Evolutionary conservation across 37 sponge, comb jelly and placozoan genomes (phyloP).

Genomic region (Petrosia ficiformis): DNA sequence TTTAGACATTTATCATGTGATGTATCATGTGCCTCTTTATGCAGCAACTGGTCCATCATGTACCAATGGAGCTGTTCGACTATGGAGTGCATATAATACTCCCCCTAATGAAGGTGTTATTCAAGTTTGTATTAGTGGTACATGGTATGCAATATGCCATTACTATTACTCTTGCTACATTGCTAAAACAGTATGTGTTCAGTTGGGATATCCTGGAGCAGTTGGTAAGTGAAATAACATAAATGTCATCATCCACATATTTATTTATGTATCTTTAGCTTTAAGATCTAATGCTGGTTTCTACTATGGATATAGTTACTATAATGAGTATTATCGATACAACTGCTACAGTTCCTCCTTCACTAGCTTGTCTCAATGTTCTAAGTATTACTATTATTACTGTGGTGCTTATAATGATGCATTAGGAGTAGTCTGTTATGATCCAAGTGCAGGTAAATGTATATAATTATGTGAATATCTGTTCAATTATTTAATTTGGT

Average conservation of each 20-base stretch:
- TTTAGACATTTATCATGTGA: too few species aligned
- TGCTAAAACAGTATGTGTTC: background rate
- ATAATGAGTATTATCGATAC: background rate
- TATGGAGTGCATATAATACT: slow-evolving; percentile 1
- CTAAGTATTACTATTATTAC: background rate
- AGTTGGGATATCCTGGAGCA: slow-evolving; percentile 5
- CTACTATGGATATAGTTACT: background rate
- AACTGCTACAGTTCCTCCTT: background rate
- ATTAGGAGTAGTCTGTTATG: background rate
- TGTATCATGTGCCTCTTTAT: too few species aligned
- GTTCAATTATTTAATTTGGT: too few species aligned
- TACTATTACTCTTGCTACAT: background rate
- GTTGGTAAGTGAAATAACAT: background rate
- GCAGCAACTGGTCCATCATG: too few species aligned
- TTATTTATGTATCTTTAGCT: background rate
- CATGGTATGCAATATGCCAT: background rate
- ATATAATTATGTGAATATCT: too few species aligned
- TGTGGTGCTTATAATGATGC: background rate
- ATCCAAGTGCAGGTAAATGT: background rate
- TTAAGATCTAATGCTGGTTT: background rate
- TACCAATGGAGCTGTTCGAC: background rate
- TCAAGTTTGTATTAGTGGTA: background rate
- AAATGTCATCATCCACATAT: background rate
- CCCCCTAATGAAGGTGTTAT: background rate
- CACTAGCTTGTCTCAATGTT: background rate